These are phyloP conservation scores for Crotalus horridus DNA, from an alignment of 2,113 vertebrate genomes.

Conservation along the genomic window DNA sequence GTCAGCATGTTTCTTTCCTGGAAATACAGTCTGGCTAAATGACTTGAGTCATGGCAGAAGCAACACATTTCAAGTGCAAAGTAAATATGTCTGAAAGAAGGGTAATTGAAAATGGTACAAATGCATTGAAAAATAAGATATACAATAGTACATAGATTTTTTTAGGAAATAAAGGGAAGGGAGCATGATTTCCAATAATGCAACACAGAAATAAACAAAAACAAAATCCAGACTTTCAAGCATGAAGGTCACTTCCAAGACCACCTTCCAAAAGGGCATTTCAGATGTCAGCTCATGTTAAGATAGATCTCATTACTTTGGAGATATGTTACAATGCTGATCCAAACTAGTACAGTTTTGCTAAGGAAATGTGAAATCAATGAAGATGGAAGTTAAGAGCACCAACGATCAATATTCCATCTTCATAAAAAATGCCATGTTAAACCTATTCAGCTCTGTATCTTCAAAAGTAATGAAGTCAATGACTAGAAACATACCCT, in stretches of 20 bases:
- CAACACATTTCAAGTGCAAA: not conserved
- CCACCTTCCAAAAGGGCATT: not conserved
- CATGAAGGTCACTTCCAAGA: not conserved
- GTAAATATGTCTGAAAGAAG: not conserved
- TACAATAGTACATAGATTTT: not conserved
- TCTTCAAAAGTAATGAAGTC: not conserved
- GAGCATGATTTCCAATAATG: not conserved
- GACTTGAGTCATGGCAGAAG: not conserved
- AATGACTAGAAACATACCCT: not conserved
- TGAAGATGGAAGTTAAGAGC: not conserved
- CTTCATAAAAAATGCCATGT: not conserved
- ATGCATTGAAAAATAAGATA: not conserved
- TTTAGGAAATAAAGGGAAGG: not conserved
- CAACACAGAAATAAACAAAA: not conserved
- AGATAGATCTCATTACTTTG: not conserved
- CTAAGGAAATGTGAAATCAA: not conserved
- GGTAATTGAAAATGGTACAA: not conserved
- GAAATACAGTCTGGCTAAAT: not conserved
- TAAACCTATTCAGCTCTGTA: not conserved
- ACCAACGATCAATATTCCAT: not conserved
- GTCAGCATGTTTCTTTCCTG: not conserved
- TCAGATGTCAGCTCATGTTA: not conserved
- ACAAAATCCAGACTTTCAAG: not conserved
- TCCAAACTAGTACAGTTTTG: not conserved
- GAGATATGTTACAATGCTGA: not conserved